Evolutionary conservation across 64 coral and sea anemone species (phyloP).

Genomic region (Montipora efflorescens): DNA sequence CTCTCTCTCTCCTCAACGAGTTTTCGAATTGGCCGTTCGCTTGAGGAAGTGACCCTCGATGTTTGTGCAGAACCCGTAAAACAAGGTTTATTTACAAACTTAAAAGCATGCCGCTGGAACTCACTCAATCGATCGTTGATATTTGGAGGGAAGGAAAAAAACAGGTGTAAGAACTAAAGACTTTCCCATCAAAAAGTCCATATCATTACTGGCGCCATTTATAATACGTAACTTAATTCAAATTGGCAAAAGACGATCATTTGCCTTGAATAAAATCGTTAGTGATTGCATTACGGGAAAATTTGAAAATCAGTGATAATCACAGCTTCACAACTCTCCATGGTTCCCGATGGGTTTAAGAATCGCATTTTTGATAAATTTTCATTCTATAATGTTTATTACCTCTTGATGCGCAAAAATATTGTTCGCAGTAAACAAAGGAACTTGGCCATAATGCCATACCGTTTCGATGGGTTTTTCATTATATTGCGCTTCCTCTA

Average conservation of each 20-base stretch:
- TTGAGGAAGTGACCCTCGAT: not conserved
- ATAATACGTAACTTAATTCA: slow-evolving; percentile 27
- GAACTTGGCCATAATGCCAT: slow-evolving; percentile 27
- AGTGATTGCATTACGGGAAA: slow-evolving; percentile 7
- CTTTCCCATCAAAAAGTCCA: slow-evolving; percentile 12
- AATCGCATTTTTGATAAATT: slow-evolving; percentile 58
- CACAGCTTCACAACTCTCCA: not conserved
- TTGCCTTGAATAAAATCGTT: slow-evolving; percentile 26
- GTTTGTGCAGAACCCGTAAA: not conserved
- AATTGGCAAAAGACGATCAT: slow-evolving; percentile 11
- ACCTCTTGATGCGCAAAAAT: slow-evolving; percentile 33
- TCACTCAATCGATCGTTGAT: slow-evolving; percentile 40
- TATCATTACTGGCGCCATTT: slow-evolving; percentile 20
- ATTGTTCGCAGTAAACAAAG: slow-evolving; percentile 45
- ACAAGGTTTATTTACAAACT: not conserved
- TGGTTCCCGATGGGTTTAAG: slow-evolving; percentile 23
- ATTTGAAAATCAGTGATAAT: not conserved
- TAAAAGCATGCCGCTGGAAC: slow-evolving; percentile 28
- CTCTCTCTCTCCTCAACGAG: not conserved
- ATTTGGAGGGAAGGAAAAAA: not conserved
- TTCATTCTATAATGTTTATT: slow-evolving; percentile 27
- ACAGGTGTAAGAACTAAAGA: slow-evolving; percentile 25
- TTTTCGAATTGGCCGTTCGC: not conserved
- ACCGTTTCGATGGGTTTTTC: slow-evolving; percentile 38
- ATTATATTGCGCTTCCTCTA: slow-evolving; percentile 4